Evolutionary conservation across 2,797 vertebrate genomes (phyloP).

Genomic region (Rhincodon typus): DNA sequence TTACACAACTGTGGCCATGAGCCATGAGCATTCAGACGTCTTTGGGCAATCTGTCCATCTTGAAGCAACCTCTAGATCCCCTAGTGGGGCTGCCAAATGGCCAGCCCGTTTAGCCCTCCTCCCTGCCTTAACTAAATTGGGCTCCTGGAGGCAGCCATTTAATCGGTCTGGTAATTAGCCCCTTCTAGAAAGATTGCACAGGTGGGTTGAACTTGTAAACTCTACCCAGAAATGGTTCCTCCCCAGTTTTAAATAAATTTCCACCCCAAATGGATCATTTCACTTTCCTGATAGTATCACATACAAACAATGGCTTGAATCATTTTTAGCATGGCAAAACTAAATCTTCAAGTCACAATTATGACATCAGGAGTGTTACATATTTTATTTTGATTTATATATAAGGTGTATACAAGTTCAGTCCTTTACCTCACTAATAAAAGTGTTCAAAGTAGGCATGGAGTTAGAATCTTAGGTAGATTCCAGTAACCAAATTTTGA

Average conservation of each 20-base stretch:
- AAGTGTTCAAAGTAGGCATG: not conserved
- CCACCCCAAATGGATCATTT: no score
- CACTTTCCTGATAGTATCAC: no score
- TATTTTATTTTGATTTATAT: not conserved
- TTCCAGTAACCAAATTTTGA: not conserved
- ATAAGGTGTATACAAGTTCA: not conserved
- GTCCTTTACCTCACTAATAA: not conserved
- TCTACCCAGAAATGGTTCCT: no score
- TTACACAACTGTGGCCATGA: no score
- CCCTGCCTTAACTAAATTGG: no score
- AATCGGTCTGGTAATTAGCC: no score
- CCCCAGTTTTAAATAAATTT: no score
- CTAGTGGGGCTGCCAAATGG: not conserved
- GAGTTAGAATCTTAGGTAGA: not conserved
- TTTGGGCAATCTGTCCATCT: not conserved
- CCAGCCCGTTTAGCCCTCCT: not conserved
- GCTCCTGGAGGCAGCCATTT: no score
- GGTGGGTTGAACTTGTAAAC: no score
- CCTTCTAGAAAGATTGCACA: no score
- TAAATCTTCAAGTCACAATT: not conserved
- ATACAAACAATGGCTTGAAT: no score
- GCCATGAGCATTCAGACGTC: not conserved
- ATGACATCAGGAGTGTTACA: not conserved
- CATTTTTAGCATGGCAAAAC: not conserved
- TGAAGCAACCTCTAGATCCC: not conserved